These are phyloP conservation scores for Phaedon cochleariae DNA, from an alignment of 2,888 invertebrate genomes.

Conservation along the genomic window DNA sequence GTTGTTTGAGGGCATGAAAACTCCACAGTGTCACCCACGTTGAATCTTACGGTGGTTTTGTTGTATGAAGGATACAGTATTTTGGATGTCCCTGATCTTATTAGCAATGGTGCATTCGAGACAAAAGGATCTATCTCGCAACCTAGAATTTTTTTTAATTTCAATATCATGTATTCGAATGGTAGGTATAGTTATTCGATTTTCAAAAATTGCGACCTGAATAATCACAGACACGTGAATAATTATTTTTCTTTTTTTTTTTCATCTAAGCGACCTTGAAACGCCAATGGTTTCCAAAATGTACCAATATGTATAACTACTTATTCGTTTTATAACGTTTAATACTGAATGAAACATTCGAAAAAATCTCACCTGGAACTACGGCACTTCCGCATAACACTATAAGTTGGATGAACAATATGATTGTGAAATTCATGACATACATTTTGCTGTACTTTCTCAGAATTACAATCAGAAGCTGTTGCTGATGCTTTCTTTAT, in stretches of 20 bases:
- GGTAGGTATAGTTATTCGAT: too few species aligned
- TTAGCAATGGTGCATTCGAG: slow-evolving; percentile 26
- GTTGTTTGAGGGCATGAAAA: slow-evolving; percentile 40
- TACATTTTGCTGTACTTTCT: background rate
- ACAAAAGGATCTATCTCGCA: slow-evolving; percentile 33
- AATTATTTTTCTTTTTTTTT: too few species aligned
- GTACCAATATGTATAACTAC: too few species aligned
- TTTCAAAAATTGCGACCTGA: too few species aligned
- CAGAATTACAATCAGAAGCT: background rate
- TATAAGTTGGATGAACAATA: background rate
- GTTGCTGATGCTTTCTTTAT: background rate
- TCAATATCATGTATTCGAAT: too few species aligned
- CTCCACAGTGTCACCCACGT: slow-evolving; percentile 28
- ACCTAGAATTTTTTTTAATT: slow-evolving; percentile 33
- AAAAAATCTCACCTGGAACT: background rate
- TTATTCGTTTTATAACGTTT: too few species aligned
- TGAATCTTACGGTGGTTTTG: slow-evolving; percentile 24
- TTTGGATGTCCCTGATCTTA: slow-evolving; percentile 19
- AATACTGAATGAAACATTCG: too few species aligned
- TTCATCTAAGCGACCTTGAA: too few species aligned
- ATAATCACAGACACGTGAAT: too few species aligned
- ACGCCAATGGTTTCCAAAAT: too few species aligned
- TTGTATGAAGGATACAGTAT: slow-evolving; percentile 35
- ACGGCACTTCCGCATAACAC: background rate
- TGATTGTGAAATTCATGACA: background rate